Conservation (phyloP, 1,140 invertebrate species). For the Drosophila murphyi region DNA sequence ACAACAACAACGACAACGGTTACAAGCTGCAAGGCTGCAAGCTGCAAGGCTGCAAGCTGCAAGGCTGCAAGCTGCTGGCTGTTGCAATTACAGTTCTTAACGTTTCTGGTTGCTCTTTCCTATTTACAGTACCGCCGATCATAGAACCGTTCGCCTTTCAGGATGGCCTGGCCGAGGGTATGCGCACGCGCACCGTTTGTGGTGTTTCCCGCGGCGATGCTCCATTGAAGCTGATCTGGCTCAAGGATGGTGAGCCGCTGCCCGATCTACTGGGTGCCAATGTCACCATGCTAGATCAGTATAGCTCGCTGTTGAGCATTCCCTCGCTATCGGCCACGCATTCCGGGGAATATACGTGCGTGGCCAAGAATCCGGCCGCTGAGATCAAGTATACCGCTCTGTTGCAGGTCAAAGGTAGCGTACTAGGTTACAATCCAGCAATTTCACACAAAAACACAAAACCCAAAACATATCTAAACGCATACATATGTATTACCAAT, state of each 20-base stretch:
- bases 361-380: conserved; percentile 91
- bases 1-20: not conserved
- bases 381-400: conserved; percentile 92
- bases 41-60: not conserved
- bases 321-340: conserved; percentile 90
- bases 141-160: conserved; percentile 94
- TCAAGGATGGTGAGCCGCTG: conserved; percentile 90
- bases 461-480: not conserved
- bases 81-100: conserved; percentile 85
- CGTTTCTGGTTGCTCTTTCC: conserved; percentile 85
- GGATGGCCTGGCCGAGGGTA: conserved; percentile 92
- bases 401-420: conserved; percentile 93
- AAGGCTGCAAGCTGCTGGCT: not conserved
- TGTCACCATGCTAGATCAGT: conserved; percentile 90
- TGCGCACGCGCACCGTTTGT: conserved; percentile 93
- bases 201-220: conserved; percentile 92
- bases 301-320: conserved; percentile 91
- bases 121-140: conserved; percentile 92
- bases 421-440: conserved; percentile 73
- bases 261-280: conserved; percentile 88
- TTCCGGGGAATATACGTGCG: conserved; percentile 92
- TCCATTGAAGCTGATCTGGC: conserved; percentile 90
- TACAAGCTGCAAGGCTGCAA: not conserved
- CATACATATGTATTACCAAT: conserved; percentile 2
- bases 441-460: conserved; percentile 6